Evolutionary conservation across 2,797 vertebrate genomes (phyloP).

Genomic region (Emys orbicularis): DNA sequence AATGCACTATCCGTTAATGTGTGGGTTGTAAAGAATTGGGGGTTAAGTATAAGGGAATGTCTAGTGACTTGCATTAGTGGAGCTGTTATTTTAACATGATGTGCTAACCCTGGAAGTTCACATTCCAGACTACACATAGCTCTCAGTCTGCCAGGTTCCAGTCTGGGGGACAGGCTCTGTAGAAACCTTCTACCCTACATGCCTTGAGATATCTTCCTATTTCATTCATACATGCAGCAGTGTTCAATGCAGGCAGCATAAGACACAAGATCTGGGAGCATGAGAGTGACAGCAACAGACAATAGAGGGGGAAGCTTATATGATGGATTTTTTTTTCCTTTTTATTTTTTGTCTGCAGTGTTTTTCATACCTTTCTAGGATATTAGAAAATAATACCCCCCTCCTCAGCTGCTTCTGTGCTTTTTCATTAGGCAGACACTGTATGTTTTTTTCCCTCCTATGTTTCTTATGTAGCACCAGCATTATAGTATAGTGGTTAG

Average conservation of each 20-base stretch:
- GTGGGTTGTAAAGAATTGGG: neutral
- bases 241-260: neutral
- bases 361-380: neutral
- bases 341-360: neutral
- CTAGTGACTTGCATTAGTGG: neutral
- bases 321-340: neutral
- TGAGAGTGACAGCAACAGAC: neutral
- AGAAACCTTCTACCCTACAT: accelerated
- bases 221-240: neutral
- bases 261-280: neutral
- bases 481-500: neutral
- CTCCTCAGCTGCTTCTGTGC: neutral
- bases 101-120: neutral
- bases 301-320: neutral
- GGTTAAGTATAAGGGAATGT: neutral
- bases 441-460: neutral
- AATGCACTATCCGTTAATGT: neutral
- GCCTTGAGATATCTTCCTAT: neutral
- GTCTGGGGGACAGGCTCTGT: accelerated
- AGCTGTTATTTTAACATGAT: accelerated
- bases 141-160: neutral
- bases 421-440: neutral
- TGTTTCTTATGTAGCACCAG: neutral
- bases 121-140: neutral
- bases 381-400: neutral